Evolutionary conservation across 2,113 vertebrate genomes (phyloP).

Genomic region (Rattus rattus): DNA sequence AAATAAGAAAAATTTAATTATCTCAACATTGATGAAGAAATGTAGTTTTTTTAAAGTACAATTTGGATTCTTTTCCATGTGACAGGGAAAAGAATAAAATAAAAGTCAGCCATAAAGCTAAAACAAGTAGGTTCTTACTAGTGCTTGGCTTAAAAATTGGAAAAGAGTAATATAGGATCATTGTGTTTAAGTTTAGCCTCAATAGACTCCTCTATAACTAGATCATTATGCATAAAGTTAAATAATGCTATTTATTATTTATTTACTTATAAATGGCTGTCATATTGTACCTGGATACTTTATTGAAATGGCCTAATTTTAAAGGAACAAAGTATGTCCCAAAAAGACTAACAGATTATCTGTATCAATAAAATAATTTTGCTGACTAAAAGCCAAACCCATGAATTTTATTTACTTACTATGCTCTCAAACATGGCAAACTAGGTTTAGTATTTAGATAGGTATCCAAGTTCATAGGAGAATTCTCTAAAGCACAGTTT

Average conservation of each 20-base stretch:
- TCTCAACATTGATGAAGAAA: neutral
- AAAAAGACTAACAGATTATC: constrained; percentile 55
- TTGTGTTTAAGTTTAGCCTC: constrained; percentile 68
- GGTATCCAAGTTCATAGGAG: neutral
- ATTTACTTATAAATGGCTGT: constrained; percentile 80
- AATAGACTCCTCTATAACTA: constrained; percentile 71
- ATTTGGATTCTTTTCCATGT: neutral
- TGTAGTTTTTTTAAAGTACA: neutral
- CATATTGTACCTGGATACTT: constrained; percentile 72
- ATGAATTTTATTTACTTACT: constrained; percentile 46
- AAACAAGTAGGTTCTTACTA: constrained; percentile 58
- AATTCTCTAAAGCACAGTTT: constrained; percentile 22
- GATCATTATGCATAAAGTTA: constrained; percentile 73
- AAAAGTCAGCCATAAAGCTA: constrained; percentile 43
- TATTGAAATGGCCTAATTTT: constrained; percentile 76
- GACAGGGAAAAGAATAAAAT: constrained; percentile 48
- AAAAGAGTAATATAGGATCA: constrained; percentile 67
- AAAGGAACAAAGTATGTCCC: constrained; percentile 60
- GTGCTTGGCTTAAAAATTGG: constrained; percentile 70
- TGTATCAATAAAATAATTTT: constrained; percentile 60
- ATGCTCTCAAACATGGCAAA: neutral
- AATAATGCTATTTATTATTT: constrained; percentile 77
- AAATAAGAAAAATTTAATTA: constrained; percentile 50
- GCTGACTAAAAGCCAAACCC: constrained; percentile 63
- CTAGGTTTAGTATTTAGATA: constrained; percentile 27